phyloP scores from a whole-genome alignment of 2,113 vertebrate species.

The Perccottus glenii region DNA sequence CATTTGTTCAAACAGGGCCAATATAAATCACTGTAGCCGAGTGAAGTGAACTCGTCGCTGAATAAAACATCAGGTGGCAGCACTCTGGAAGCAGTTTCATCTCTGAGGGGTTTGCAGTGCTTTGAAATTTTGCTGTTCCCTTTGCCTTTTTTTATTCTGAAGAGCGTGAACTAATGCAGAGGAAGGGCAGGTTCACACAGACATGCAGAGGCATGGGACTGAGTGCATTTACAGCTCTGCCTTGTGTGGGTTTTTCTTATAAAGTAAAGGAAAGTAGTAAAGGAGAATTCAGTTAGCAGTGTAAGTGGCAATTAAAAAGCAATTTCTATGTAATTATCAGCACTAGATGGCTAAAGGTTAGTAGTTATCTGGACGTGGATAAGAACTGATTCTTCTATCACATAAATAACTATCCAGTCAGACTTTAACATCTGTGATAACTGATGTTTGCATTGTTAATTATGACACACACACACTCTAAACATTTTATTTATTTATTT shows the following conservation, averaged over 20 bases:
- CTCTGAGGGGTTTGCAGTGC: conserved; percentile 9
- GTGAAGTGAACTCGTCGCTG: conserved; percentile 51
- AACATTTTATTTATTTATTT: too few relatives aligned
- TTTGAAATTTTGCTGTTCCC: conserved; percentile 33
- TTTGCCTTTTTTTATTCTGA: conserved; percentile 25
- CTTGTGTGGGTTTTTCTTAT: too few relatives aligned
- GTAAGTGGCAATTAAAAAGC: background rate
- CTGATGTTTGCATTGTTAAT: too few relatives aligned
- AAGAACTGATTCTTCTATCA: too few relatives aligned
- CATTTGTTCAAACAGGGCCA: conserved; percentile 56
- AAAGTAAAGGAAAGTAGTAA: too few relatives aligned
- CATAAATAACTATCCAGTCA: too few relatives aligned
- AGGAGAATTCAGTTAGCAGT: too few relatives aligned
- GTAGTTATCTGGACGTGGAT: too few relatives aligned
- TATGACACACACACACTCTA: too few relatives aligned
- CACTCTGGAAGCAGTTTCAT: conserved; percentile 43
- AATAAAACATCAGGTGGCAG: conserved; percentile 72
- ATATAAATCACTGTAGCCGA: conserved; percentile 62
- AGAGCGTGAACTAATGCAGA: conserved; percentile 14
- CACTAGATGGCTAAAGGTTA: too few relatives aligned
- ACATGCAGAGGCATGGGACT: background rate
- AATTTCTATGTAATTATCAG: too few relatives aligned
- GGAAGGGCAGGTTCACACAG: background rate
- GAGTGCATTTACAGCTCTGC: background rate
- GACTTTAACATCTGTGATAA: too few relatives aligned